Percentiles rank a stretch among this genome's conserved stretches.
Conservation (phyloP, 2,888 invertebrate genomes). For the Mesodorylaimus sp. region DNA sequence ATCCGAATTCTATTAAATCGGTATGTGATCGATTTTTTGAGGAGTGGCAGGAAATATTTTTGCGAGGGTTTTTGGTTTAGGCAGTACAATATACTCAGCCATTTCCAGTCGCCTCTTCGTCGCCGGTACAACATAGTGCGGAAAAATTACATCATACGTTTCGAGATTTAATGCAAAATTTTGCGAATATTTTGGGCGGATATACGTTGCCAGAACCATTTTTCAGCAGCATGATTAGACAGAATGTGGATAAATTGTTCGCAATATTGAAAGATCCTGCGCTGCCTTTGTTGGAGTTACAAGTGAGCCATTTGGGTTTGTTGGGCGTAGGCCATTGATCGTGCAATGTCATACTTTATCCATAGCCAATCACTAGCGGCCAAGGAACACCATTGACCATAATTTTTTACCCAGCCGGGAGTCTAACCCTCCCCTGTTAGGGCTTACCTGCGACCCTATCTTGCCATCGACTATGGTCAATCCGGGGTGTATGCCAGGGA, state of each 20-base stretch:
- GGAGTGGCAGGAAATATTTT: too few relatives aligned
- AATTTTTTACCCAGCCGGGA: too few relatives aligned
- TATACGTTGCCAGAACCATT: constrained; percentile 38
- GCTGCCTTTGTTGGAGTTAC: constrained; percentile 76
- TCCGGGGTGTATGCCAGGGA: too few relatives aligned
- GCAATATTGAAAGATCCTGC: constrained; percentile 73
- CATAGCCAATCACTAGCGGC: too few relatives aligned
- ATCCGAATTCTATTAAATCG: constrained; percentile 60
- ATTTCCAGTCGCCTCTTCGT: constrained; percentile 41
- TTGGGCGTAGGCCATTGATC: too few relatives aligned
- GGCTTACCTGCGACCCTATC: too few relatives aligned
- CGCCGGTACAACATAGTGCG: constrained; percentile 34
- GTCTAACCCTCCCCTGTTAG: too few relatives aligned
- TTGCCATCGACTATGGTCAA: too few relatives aligned
- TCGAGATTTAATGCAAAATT: constrained; percentile 48
- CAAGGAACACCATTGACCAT: too few relatives aligned
- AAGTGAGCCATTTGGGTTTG: too few relatives aligned
- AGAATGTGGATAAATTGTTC: constrained; percentile 51
- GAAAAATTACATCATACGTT: constrained; percentile 80
- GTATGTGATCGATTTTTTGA: too few relatives aligned
- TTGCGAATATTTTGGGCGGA: constrained; percentile 78
- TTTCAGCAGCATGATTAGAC: constrained; percentile 31
- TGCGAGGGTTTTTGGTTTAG: constrained; percentile 16
- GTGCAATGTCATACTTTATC: too few relatives aligned
- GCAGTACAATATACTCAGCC: constrained; percentile 63